phyloP scores from a whole-genome alignment of 2,113 vertebrate genomes.

The Cynocephalus volans region DNA sequence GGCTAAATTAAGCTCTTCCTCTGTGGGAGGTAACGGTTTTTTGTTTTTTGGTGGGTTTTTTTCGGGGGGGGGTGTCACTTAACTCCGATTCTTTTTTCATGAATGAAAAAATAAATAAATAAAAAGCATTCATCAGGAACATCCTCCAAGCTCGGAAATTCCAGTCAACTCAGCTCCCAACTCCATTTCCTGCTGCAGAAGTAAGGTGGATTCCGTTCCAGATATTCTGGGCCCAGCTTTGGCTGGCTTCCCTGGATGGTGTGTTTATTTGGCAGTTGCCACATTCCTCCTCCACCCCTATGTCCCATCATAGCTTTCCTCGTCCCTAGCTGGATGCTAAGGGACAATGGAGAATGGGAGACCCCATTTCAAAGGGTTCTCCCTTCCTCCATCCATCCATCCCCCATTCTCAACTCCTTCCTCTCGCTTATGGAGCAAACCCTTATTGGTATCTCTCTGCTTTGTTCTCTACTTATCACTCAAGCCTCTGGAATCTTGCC shows the following conservation, averaged over 20 bases:
- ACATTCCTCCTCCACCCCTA: conserved; percentile 59
- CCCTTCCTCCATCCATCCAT: not conserved
- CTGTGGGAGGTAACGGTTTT: conserved; percentile 76
- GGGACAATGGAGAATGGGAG: not conserved
- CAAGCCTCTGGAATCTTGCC: not conserved
- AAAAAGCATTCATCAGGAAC: conserved; percentile 72
- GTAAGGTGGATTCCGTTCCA: conserved; percentile 81
- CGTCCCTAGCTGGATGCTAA: not conserved
- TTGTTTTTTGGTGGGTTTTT: not conserved
- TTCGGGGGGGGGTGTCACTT: not conserved
- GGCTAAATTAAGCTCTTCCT: conserved; percentile 85
- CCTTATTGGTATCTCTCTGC: not conserved
- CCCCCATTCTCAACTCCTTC: not conserved
- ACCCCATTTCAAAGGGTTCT: not conserved
- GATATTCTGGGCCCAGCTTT: conserved; percentile 80
- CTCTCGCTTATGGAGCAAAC: not conserved
- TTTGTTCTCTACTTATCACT: not conserved
- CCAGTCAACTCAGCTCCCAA: conserved; percentile 76
- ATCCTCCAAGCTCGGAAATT: conserved; percentile 84
- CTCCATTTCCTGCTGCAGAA: conserved; percentile 79
- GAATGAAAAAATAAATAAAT: conserved; percentile 86
- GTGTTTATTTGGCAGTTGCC: conserved; percentile 75
- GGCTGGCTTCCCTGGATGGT: conserved; percentile 73
- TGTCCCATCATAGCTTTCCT: not conserved
- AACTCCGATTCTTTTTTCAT: conserved; percentile 75